phyloP scores from a whole-genome alignment of 2,113 vertebrate species.

The Antechinus stuartii region DNA sequence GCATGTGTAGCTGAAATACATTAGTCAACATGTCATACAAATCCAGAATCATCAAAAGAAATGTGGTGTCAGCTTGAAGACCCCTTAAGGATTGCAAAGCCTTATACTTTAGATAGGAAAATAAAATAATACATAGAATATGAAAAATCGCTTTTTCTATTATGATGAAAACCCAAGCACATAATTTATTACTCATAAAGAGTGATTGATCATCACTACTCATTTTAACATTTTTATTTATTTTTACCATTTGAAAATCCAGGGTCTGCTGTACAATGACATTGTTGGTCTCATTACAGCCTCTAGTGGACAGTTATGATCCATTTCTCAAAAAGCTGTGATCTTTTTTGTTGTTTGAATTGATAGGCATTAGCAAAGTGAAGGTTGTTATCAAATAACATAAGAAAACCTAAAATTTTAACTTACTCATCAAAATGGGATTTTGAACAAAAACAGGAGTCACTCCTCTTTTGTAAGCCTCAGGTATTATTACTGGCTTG shows the following conservation, averaged over 20 bases:
- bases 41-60: constrained; percentile 63
- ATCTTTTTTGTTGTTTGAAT: constrained; percentile 52
- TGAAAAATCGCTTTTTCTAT: constrained; percentile 29
- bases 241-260: constrained; percentile 71
- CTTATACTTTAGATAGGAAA: constrained; percentile 63
- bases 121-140: constrained; percentile 30
- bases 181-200: constrained; percentile 54
- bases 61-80: constrained; percentile 60
- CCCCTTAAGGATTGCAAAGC: constrained; percentile 6
- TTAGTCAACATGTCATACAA: constrained; percentile 73
- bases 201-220: constrained; percentile 54
- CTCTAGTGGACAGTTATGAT: constrained; percentile 87
- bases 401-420: background rate
- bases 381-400: constrained; percentile 53
- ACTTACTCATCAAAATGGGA: background rate
- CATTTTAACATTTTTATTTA: constrained; percentile 53
- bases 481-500: constrained; percentile 73
- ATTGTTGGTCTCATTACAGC: constrained; percentile 88
- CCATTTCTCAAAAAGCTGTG: constrained; percentile 78
- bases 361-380: constrained; percentile 66
- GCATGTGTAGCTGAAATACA: constrained; percentile 64
- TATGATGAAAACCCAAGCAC: constrained; percentile 53
- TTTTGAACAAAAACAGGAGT: constrained; percentile 43
- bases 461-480: constrained; percentile 39
- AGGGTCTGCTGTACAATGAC: constrained; percentile 75